Evolutionary conservation across 2,888 invertebrate genomes (phyloP).

Genomic region (Sericinus montela): DNA sequence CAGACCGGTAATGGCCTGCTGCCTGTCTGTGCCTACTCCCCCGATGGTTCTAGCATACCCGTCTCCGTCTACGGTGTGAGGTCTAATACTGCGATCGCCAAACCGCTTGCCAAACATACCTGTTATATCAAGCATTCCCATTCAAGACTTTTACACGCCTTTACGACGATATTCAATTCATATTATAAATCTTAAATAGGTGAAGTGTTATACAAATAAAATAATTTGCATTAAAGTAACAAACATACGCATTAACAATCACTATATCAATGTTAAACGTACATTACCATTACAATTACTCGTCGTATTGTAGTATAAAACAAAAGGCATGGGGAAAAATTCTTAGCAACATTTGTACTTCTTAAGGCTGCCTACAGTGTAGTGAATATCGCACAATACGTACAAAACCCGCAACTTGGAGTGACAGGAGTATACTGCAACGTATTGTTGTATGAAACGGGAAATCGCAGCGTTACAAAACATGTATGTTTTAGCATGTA

Average conservation of each 20-base stretch:
- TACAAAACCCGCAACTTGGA: constrained; percentile 24
- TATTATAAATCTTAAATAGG: background rate
- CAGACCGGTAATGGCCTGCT: too few species aligned
- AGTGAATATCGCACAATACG: constrained; percentile 23
- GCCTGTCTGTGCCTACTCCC: too few species aligned
- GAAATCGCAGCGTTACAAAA: constrained; percentile 27
- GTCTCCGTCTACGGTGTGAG: too few species aligned
- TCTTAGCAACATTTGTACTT: constrained; percentile 24
- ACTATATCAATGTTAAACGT: constrained; percentile 29
- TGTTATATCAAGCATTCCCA: too few species aligned
- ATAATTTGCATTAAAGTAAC: constrained; percentile 19
- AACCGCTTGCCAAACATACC: too few species aligned
- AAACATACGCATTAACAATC: constrained; percentile 20
- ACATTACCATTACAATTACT: constrained; percentile 34
- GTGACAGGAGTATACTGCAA: constrained; percentile 23
- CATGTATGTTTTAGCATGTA: constrained; percentile 24
- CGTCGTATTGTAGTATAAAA: constrained; percentile 26
- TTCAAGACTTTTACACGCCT: too few species aligned
- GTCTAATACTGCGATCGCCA: too few species aligned
- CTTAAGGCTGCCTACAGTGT: constrained; percentile 21
- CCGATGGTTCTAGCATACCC: too few species aligned
- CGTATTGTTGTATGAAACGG: constrained; percentile 22
- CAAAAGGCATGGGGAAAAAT: constrained; percentile 29
- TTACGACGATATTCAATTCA: too few species aligned
- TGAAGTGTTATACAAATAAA: background rate